Conservation (phyloP, 2,113 vertebrate genomes). For the Neolamprologus variostigma region DNA sequence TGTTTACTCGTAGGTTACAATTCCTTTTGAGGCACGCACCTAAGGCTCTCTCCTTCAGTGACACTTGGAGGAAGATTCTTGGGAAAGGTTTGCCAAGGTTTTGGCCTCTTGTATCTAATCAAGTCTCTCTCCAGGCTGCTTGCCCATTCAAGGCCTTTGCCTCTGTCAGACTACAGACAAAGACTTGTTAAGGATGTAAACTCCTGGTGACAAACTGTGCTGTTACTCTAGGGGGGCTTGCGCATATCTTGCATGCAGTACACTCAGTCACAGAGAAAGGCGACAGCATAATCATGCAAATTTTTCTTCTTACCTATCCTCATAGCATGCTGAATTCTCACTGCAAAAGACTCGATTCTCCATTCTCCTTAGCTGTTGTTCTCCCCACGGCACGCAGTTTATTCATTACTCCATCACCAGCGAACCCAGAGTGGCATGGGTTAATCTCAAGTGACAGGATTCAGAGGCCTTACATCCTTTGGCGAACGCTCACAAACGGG, state of each 20-base stretch:
- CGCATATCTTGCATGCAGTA: background rate
- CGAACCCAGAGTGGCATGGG: background rate
- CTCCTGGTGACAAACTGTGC: slow-evolving; percentile 19
- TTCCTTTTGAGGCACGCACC: slow-evolving; percentile 1
- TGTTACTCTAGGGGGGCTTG: background rate
- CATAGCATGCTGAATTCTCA: background rate
- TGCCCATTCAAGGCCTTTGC: slow-evolving; percentile 13
- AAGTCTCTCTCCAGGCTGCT: slow-evolving; percentile 18
- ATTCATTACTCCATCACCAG: background rate
- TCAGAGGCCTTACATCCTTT: background rate
- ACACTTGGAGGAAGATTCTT: slow-evolving; percentile 1
- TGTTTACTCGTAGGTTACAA: background rate
- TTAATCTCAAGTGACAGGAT: slow-evolving; percentile 11
- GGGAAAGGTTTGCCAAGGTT: slow-evolving; percentile 27
- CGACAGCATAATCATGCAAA: background rate
- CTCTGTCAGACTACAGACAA: slow-evolving; percentile 7
- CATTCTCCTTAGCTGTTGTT: background rate
- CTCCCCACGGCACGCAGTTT: background rate
- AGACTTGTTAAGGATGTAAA: slow-evolving; percentile 15
- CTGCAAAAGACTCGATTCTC: background rate
- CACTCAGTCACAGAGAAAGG: background rate
- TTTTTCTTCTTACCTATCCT: background rate
- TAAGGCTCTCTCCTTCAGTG: background rate
- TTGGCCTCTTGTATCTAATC: slow-evolving; percentile 34
- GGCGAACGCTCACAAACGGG: background rate